Percentiles rank a stretch among this genome's conserved stretches.
These are phyloP conservation scores for Heliconius melpomene DNA, from an alignment of 1,140 invertebrate genomes.

Conservation along the genomic window DNA sequence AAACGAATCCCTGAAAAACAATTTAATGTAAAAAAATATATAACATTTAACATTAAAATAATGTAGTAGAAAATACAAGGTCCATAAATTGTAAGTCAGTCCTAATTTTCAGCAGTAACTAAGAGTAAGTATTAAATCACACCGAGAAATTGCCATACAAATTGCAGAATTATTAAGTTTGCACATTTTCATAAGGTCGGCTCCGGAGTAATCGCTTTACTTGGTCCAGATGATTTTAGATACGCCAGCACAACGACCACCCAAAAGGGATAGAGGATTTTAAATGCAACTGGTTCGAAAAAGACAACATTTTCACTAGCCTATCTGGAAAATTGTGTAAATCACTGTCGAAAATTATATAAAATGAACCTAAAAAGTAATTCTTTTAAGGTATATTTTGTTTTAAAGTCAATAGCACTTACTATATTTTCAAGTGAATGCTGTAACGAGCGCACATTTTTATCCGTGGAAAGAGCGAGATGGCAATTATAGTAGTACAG, in stretches of 20 bases:
- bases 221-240: constrained; percentile 78
- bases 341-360: constrained; percentile 23
- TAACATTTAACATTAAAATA: background rate
- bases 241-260: constrained; percentile 62
- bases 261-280: constrained; percentile 75
- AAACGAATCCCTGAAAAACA: background rate
- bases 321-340: constrained; percentile 47
- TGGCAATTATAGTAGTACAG: constrained; percentile 42
- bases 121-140: constrained; percentile 40
- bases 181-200: constrained; percentile 70
- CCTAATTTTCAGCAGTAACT: constrained; percentile 34
- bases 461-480: constrained; percentile 73
- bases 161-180: constrained; percentile 69
- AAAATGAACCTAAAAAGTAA: constrained; percentile 45
- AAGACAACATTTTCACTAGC: constrained; percentile 73
- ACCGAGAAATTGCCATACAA: constrained; percentile 52
- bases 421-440: constrained; percentile 69
- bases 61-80: background rate
- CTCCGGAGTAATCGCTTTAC: constrained; percentile 72
- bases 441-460: constrained; percentile 75
- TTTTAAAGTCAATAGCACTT: constrained; percentile 49
- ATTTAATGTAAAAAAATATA: background rate
- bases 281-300: constrained; percentile 78
- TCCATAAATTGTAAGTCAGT: constrained; percentile 34
- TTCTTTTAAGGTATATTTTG: constrained; percentile 44